These are phyloP conservation scores for Globodera rostochiensis DNA, from an alignment of 1,140 invertebrate species.

Conservation along the genomic window DNA sequence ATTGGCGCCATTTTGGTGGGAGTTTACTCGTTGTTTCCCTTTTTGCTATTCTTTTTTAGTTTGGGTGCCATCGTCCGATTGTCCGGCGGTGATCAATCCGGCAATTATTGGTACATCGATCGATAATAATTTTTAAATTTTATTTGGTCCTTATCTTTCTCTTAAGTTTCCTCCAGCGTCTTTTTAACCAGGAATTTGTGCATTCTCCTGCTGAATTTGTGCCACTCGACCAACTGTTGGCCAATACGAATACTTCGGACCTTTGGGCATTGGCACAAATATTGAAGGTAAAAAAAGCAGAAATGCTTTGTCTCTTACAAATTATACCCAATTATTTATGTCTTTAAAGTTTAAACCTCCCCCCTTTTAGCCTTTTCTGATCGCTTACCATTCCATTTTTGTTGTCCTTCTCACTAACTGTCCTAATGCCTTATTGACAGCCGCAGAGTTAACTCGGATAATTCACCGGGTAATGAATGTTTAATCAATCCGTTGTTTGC, in stretches of 20 bases:
- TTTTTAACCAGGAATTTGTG: not conserved
- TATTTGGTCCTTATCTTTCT: not conserved
- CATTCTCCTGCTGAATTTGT: not conserved
- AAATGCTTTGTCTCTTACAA: not conserved
- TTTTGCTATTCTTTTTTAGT: not conserved
- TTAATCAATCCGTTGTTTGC: not conserved
- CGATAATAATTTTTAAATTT: not conserved
- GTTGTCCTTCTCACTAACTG: conserved; percentile 1
- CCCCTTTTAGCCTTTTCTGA: conserved; percentile 18
- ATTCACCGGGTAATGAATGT: conserved; percentile 4
- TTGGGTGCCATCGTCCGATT: not conserved
- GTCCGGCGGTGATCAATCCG: not conserved
- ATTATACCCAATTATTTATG: not conserved
- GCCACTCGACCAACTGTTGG: not conserved
- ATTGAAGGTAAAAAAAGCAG: not conserved
- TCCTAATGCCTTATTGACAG: conserved; percentile 10
- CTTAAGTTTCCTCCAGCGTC: not conserved
- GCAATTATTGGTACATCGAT: not conserved
- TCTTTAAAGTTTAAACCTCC: not conserved
- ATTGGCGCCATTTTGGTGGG: not conserved
- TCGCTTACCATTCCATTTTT: conserved; percentile 15
- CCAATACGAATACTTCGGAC: not conserved
- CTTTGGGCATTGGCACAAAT: not conserved
- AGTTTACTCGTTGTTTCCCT: not conserved
- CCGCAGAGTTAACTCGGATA: not conserved